These are phyloP conservation scores for Haemorhous mexicanus DNA, from an alignment of 2,113 vertebrate species.

Conservation along the genomic window DNA sequence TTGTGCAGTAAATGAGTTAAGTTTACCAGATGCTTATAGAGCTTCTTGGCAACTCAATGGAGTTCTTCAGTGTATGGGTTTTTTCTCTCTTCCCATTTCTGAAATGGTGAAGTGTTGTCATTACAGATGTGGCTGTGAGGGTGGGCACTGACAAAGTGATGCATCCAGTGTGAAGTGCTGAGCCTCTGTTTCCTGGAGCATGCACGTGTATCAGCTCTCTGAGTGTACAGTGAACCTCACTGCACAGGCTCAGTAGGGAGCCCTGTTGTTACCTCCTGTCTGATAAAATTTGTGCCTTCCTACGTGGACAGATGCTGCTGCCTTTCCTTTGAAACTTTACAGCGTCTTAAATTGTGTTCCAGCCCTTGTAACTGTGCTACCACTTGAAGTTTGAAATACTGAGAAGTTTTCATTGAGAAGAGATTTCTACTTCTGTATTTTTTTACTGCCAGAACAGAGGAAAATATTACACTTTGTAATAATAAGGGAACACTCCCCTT, in stretches of 20 bases:
- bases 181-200: neutral
- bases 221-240: neutral
- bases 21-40: neutral
- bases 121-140: neutral
- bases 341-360: neutral
- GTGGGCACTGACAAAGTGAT: neutral
- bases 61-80: neutral
- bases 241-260: neutral
- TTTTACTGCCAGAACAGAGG: neutral
- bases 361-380: neutral
- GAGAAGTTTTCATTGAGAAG: neutral
- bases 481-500: neutral
- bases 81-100: neutral
- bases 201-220: accelerated
- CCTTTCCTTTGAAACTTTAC: neutral
- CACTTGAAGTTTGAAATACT: neutral
- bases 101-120: neutral
- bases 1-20: neutral
- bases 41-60: neutral
- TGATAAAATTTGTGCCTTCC: neutral
- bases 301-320: neutral
- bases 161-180: neutral
- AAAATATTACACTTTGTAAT: neutral
- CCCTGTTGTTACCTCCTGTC: neutral
- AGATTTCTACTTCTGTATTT: neutral